A percentile compares a stretch with the other conserved stretches of the same genome.
Conservation (phyloP, 2,888 invertebrate species). For the Galeruca laticollis region DNA sequence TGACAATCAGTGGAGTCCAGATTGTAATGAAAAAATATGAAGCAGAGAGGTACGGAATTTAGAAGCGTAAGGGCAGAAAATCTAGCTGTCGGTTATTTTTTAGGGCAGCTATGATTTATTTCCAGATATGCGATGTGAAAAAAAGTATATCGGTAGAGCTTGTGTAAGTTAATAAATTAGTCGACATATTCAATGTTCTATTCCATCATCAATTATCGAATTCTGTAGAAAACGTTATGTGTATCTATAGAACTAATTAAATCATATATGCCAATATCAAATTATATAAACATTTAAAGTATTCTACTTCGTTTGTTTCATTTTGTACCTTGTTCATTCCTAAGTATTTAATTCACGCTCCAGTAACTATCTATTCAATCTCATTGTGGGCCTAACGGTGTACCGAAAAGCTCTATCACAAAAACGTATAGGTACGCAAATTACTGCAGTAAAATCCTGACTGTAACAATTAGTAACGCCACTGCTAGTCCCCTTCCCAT, state of each 20-base stretch:
- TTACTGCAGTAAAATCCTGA: neutral
- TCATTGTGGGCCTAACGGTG: neutral
- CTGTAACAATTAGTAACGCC: conserved; percentile 30
- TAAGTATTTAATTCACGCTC: neutral
- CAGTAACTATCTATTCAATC: neutral
- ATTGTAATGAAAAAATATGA: no score
- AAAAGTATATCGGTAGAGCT: no score
- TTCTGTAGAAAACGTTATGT: no score
- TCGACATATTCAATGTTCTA: no score
- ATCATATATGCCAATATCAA: neutral
- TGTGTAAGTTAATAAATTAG: no score
- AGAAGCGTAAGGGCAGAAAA: no score
- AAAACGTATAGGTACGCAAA: conserved; percentile 5
- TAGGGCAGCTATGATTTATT: no score
- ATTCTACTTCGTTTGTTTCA: neutral
- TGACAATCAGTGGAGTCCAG: no score
- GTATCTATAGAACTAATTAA: neutral
- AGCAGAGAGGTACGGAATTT: no score
- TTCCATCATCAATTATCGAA: no score
- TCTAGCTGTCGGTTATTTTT: no score
- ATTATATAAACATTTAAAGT: neutral
- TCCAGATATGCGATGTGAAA: no score
- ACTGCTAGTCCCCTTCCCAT: conserved; percentile 51
- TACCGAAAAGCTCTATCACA: neutral
- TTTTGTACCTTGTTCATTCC: neutral